Evolutionary conservation across 2,797 vertebrate species (phyloP), one percentile per base, ranked within the genome.

Genomic region (Myripristis murdjan): DNA sequence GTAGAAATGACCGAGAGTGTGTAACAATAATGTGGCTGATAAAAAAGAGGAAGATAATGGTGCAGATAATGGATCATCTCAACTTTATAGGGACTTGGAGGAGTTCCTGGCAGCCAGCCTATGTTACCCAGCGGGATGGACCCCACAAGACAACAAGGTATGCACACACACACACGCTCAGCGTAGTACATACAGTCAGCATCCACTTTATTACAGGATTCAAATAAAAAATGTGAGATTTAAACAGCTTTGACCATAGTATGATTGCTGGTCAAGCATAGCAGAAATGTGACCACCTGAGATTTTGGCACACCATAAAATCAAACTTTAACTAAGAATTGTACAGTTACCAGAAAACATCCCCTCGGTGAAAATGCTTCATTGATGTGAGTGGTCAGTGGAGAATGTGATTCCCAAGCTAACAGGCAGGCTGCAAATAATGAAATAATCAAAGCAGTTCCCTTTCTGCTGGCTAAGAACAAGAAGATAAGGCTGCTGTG

Each of bases 71-170:
- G 70, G 51, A 33, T 73, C 44, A 35, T 80, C 56, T 81, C 73
- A 18, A 75, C 62, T 91, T 37, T 86, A 24, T 70, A 99, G 98
- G 96, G 96, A 73, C 95, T 99, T 35, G 97, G 96, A 83, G 97
- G 96, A 79, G 97, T 98, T 69, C 97, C 98, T 35, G 98, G 97
- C 68, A 96, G 96, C 88, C 98, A 98, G 89, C 91, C 96, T 14
- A 96, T 99, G 92, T 94, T 99, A 84, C 96, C 96, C 71, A 97
- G 95, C 46, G 97, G 97, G 72, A 98, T 99, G 96, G 98, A 99
- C 92, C 97, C 97, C 73, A 97, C 96, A 68, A 94, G 98, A 91
- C 98, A 98, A 87, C 97, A 98, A 96, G 97, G 97, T 99, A 60
- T n/a, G 7, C n/a, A 51, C 3, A 54, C 20, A 53, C 26, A 54